Evolutionary conservation across 2,113 vertebrate genomes (phyloP), one percentile per base, ranked within the genome.

Genomic region (Numenius arquata): DNA sequence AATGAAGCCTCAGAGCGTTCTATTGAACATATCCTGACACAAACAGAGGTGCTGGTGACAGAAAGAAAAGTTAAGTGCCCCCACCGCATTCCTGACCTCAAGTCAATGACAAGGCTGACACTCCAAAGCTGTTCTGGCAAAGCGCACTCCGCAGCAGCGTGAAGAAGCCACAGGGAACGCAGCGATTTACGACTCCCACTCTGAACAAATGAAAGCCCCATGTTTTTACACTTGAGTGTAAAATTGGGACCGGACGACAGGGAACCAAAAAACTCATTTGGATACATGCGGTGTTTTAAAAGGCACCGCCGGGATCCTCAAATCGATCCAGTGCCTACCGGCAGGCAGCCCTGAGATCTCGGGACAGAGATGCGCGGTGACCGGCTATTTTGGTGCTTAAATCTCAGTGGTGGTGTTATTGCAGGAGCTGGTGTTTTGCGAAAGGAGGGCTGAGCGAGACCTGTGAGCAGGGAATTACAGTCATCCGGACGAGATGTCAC

Each of bases 211-310:
- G 90, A 97, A 98, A 98, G 77, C 71, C 80, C 89, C 96, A 91
- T 47, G 52, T 93, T 97, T 98, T 97, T 95, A 97, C 90, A 97
- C 94, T 94, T 94, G 86, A 97, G 86, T 94, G 86, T 95, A 97
- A 97, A 98, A 98, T 87, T 95, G 93, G 86, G 53, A 68, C 90
- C 86, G 82, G 96, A 95, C 97, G 94, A 98, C 89, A 88, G 98
- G 98, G 97, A 98, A 96, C 82, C 93, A 89, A 95, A 98, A 98
- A 98, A 97, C 92, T 98, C 97, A 98, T 98, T 97, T 98, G 94
- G 97, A 98, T 98, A 97, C 98, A 97, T 50, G 67, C 67, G 61
- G 96, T 96, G 97, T 96, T 98, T 96, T 90, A 96, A 97, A 97
- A 96, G 84, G 90, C 71, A 97, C 96, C 96, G 91, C 95, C 86